Evolutionary conservation across 2,113 vertebrate genomes (phyloP), one percentile per base, ranked within the genome.

Genomic region (Hiodon alosoides): DNA sequence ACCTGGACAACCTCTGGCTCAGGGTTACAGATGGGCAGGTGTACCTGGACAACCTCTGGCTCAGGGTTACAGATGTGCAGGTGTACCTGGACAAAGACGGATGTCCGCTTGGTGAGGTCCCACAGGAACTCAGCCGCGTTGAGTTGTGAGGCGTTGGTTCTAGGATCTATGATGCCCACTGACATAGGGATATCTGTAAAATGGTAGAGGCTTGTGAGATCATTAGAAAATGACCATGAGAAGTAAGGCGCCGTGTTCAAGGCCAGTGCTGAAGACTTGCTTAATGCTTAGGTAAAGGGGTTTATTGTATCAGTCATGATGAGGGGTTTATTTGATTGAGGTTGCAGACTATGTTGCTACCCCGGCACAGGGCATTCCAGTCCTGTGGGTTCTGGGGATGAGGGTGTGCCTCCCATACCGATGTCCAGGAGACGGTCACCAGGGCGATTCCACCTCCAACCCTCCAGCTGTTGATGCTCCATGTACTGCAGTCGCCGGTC

Each of bases 381-480:
- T 4, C 2, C 60, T 3, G 11, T 5, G 54, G 16, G 7, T n/a
- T 47, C 57, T 67, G 50, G 47, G 72, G 64, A 54, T 47, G 62
- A 69, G 46, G 54, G 0, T 5, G 60, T 82, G 89, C 90, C 82
- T 95, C 95, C 95, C 55, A 58, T 48, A 75, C 73, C 73, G 2
- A 98, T 91, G 79, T 98, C 96, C 2, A 98, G 92, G 79, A 99
- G 98, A 79, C 97, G 90, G 83, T 98, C 96, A 0, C 97, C 97
- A 0, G 97, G 97, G 17, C 97, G 77, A 90, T 98, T 98, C 97
- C 96, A 98, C 75, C 94, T 87, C 97, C 97, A 98, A 80, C 97
- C 95, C 81, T 99, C 97, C 80, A 98, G 90, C 89, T 99, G 97
- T 85, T 99, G 97, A 72, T 99, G 97, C 83, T 98, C 97, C 0